Evolutionary conservation across 2,113 vertebrate genomes (phyloP).

Genomic region (Canis aureus): DNA sequence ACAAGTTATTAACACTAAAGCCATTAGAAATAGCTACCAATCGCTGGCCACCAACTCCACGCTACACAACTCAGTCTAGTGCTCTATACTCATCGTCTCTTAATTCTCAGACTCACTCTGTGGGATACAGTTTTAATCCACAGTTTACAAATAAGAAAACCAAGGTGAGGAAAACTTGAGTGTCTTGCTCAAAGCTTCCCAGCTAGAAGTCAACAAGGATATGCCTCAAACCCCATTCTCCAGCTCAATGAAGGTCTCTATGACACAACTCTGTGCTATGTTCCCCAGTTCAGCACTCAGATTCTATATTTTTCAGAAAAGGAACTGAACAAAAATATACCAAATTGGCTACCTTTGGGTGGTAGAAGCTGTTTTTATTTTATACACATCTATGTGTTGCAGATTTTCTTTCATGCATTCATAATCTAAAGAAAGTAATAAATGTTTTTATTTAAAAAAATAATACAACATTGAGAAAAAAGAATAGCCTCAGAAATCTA

Average conservation of each 20-base stretch:
- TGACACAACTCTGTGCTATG: not conserved
- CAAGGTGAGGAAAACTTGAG: not conserved
- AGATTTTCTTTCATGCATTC: not conserved
- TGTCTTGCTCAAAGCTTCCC: not conserved
- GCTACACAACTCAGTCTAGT: not conserved
- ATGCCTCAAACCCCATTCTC: not conserved
- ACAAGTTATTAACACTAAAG: not conserved
- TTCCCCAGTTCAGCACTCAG: not conserved
- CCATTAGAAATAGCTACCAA: not conserved
- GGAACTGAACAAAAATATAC: not conserved
- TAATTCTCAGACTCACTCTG: not conserved
- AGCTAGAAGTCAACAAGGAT: not conserved
- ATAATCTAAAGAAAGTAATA: conserved; percentile 19
- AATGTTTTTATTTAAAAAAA: conserved; percentile 31
- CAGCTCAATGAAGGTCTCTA: not conserved
- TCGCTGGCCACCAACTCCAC: not conserved
- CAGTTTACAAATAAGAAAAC: not conserved
- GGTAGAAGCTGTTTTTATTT: conserved; percentile 20
- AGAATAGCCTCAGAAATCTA: not conserved
- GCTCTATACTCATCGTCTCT: not conserved
- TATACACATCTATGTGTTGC: not conserved
- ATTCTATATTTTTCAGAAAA: conserved; percentile 45
- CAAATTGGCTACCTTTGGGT: not conserved
- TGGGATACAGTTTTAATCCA: not conserved
- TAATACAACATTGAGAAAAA: conserved; percentile 33